Base-by-base conservation (phyloP, 2,113 vertebrate genomes). In the Gorsachius goisagi region DNA sequence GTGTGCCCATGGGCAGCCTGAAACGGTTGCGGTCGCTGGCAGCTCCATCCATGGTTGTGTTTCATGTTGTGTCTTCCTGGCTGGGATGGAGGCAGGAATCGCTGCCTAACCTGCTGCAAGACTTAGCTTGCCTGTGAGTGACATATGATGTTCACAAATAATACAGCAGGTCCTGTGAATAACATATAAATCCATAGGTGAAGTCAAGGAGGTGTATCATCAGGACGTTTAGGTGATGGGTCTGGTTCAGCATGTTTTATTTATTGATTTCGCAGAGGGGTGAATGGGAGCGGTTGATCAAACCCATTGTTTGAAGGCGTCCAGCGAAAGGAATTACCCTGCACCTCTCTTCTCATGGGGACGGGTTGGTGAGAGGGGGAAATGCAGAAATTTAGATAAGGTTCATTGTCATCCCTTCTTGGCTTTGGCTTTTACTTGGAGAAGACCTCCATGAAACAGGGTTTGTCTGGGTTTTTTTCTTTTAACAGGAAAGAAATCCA, bases 1-100 rank as follows among this genome's bases (percentile, higher is more conserved):
- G 0, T 0, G 1, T 68, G 58, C 33, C 41, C 11, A 1, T 0
- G 35, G 35, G 50, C 88, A 87, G 39, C 59, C 85, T 4, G 28
- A 32, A 28, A 32, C 4, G 11, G 9, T 28, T 21, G 59, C 5
- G 2, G 69, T 13, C 2, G 3, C 28, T 39, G 30, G n/a, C 14
- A 27, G 15, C 32, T 62, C 53, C 3, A 0, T 32, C 77, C 47
- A 22, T 0, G 18, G 15, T 7, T 35, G 32, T 0, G 3, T 7
- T 37, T 64, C 69, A n/a, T 6, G 2, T 3, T 1, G 72, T 3
- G 5, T 71, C 84, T 45, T 45, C 72, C 73, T 12, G 62, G 9
- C 41, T 27, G 44, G 49, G 32, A 3, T 28, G 44, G 50, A 22
- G 28, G n/a, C 58, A 37, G 82, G 53, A 45, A 6, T 50, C 0